A percentile compares a stretch with the other conserved stretches of the same genome.
These are phyloP conservation scores for Timandra comae DNA, from an alignment of 2,888 invertebrate genomes.

Conservation along the genomic window DNA sequence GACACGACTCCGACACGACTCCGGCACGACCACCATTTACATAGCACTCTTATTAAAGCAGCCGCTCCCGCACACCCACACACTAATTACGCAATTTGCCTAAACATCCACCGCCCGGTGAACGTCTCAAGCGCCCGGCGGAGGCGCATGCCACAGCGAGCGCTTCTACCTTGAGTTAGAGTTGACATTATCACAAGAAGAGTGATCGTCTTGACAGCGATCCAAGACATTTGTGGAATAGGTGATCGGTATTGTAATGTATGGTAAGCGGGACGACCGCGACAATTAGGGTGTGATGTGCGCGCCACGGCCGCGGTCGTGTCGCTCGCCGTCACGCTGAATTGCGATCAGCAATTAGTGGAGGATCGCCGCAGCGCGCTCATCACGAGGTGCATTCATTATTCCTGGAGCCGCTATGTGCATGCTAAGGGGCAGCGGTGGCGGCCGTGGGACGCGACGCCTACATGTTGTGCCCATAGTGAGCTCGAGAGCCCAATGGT, in stretches of 20 bases:
- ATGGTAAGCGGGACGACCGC: constrained; percentile 65
- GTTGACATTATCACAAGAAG: too few relatives aligned
- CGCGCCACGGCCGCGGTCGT: constrained; percentile 37
- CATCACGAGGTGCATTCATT: constrained; percentile 59
- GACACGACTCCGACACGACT: constrained; percentile 14
- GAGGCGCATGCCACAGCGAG: too few relatives aligned
- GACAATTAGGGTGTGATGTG: constrained; percentile 58
- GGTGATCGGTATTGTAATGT: constrained; percentile 67
- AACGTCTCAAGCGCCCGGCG: constrained; percentile 5
- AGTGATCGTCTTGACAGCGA: constrained; percentile 32
- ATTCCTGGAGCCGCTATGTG: constrained; percentile 34
- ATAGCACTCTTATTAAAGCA: constrained; percentile 52
- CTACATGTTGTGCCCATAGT: not conserved
- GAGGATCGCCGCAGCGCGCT: constrained; percentile 43
- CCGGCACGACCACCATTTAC: constrained; percentile 37
- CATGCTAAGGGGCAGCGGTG: constrained; percentile 31
- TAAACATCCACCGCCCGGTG: constrained; percentile 22
- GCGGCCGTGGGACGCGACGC: constrained; percentile 14
- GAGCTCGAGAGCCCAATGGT: too few relatives aligned
- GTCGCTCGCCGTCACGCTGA: constrained; percentile 44
- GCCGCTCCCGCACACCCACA: constrained; percentile 40
- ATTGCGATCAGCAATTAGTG: constrained; percentile 54
- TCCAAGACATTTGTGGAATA: constrained; percentile 52
- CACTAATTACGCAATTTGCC: constrained; percentile 70
- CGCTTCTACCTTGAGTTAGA: too few relatives aligned